phyloP scores from a whole-genome alignment of 2,888 invertebrate genomes.

The Nomada ferruginata region DNA sequence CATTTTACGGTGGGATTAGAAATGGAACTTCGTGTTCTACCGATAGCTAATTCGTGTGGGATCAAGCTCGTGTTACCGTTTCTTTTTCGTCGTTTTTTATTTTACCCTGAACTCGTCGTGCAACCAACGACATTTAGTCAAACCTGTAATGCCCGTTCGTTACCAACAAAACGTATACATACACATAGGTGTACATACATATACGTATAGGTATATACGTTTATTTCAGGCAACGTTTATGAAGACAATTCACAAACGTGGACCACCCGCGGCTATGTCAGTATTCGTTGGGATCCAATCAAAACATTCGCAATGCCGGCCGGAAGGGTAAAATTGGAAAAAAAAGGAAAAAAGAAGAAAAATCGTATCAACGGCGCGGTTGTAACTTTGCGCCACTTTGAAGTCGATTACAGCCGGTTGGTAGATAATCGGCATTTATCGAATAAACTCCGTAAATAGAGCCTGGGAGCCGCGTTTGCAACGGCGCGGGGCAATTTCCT shows the following conservation, averaged over 20 bases:
- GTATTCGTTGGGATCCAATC: slow-evolving; percentile 23
- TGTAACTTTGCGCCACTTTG: slow-evolving; percentile 41
- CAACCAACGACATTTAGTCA: slow-evolving; percentile 6
- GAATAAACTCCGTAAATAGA: slow-evolving; percentile 43
- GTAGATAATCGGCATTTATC: slow-evolving; percentile 40
- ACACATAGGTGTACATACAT: too few relatives aligned
- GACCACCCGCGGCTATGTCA: not conserved
- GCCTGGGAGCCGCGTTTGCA: not conserved
- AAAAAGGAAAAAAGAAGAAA: not conserved
- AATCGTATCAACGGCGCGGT: slow-evolving; percentile 10
- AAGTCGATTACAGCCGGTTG: slow-evolving; percentile 13
- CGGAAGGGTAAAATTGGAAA: slow-evolving; percentile 2
- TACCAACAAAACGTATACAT: not conserved
- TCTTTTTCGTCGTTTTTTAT: not conserved
- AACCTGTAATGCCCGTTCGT: slow-evolving; percentile 4
- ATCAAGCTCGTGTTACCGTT: slow-evolving; percentile 16
- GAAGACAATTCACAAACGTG: slow-evolving; percentile 42
- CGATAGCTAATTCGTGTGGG: not conserved
- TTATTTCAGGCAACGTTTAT: slow-evolving; percentile 40
- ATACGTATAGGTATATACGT: not conserved
- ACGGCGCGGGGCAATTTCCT: slow-evolving; percentile 2
- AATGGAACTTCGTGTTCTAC: slow-evolving; percentile 35
- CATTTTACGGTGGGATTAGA: slow-evolving; percentile 40
- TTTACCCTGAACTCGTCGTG: not conserved
- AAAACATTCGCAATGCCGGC: slow-evolving; percentile 41